Percentiles rank a stretch among this genome's conserved stretches.
Conservation (phyloP, 2,113 vertebrate genomes). For the Epinephelus lanceolatus region DNA sequence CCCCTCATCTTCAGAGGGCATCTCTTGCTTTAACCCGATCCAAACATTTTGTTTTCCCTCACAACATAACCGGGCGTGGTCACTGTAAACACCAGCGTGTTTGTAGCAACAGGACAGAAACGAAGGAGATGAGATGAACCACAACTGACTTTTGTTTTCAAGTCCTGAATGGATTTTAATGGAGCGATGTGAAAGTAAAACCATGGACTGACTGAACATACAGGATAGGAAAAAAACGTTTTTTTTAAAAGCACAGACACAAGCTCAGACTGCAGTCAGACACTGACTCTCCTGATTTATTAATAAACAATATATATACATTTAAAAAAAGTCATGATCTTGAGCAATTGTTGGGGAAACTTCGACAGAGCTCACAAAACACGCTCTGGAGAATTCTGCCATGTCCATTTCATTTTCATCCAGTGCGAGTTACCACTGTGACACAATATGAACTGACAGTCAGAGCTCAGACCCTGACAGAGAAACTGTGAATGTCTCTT, state of each 20-base stretch:
- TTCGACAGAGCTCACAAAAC: background rate
- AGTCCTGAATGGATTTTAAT: background rate
- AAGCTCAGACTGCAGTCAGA: background rate
- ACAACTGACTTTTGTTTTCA: background rate
- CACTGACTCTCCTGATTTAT: background rate
- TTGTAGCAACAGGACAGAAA: slow-evolving; percentile 6
- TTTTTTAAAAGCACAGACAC: background rate
- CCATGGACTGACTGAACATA: background rate
- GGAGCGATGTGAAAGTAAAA: background rate
- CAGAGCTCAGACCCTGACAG: background rate
- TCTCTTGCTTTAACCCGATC: background rate
- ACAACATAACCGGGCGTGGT: background rate
- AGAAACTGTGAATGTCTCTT: background rate
- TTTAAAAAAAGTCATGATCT: too few relatives aligned
- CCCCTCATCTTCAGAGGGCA: background rate
- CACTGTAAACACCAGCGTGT: slow-evolving; percentile 10
- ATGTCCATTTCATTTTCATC: background rate
- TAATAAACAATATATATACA: background rate
- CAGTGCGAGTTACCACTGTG: background rate
- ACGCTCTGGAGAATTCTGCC: background rate
- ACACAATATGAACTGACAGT: background rate
- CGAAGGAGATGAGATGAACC: background rate
- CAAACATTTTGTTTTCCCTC: background rate
- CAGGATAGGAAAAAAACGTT: rapidly evolving
- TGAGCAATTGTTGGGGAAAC: too few relatives aligned